Evolutionary conservation across 1,140 invertebrate species (phyloP).

Genomic region (Orius insidiosus): DNA sequence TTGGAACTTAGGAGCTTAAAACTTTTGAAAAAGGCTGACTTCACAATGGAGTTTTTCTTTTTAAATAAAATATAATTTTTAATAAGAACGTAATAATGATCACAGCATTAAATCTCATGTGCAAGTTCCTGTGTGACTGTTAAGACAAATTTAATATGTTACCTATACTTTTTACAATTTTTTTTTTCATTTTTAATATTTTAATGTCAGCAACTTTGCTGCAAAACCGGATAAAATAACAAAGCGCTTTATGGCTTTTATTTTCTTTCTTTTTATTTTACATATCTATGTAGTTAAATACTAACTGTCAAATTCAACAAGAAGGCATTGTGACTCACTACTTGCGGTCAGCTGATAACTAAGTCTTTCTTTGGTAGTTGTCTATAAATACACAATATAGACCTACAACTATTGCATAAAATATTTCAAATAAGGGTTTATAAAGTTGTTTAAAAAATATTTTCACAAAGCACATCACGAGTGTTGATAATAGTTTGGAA

Average conservation of each 20-base stretch:
- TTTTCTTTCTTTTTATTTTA: no score
- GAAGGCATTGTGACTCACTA: constrained; percentile 18
- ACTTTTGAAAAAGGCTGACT: constrained; percentile 1
- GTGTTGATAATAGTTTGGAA: not conserved
- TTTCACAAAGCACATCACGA: not conserved
- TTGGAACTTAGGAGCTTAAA: constrained; percentile 9
- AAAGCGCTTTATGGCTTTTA: constrained; percentile 4
- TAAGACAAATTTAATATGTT: not conserved
- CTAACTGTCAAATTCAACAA: constrained; percentile 17
- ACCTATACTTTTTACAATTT: not conserved
- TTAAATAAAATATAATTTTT: constrained; percentile 1
- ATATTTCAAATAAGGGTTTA: not conserved
- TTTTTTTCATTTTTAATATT: not conserved
- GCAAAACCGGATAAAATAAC: constrained; percentile 9
- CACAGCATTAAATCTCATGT: constrained; percentile 3
- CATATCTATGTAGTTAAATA: constrained; percentile 11
- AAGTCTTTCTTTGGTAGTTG: constrained; percentile 12
- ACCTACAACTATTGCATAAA: constrained; percentile 4
- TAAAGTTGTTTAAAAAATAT: not conserved
- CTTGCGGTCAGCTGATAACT: constrained; percentile 16
- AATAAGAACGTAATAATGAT: constrained; percentile 6
- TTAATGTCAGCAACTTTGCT: not conserved
- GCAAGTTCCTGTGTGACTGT: not conserved
- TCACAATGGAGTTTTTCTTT: not conserved
- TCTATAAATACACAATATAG: not conserved